These are phyloP conservation scores for Chymomyza fuscimana DNA, from an alignment of 2,888 invertebrate species.

Conservation along the genomic window DNA sequence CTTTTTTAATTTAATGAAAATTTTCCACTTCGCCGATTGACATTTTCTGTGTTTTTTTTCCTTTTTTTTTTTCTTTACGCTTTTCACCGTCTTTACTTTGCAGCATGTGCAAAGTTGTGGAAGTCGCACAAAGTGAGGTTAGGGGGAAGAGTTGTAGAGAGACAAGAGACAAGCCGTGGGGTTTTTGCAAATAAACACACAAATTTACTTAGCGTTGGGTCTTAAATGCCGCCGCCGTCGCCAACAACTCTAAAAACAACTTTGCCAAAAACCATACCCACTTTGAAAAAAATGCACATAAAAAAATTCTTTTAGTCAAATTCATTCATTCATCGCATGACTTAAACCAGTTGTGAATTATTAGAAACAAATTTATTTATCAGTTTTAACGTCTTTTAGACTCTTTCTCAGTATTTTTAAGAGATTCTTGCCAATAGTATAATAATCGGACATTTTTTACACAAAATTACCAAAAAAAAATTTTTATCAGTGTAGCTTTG, in stretches of 20 bases:
- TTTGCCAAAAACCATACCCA: not conserved
- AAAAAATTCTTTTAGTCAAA: too few species aligned
- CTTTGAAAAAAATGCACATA: too few species aligned
- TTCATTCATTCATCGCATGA: too few species aligned
- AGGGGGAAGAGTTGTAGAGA: constrained; percentile 53
- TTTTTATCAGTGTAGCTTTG: too few species aligned
- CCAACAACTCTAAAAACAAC: constrained; percentile 3
- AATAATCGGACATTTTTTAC: too few species aligned
- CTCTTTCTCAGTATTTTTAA: too few species aligned
- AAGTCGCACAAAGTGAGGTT: constrained; percentile 42
- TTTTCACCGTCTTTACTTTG: not conserved
- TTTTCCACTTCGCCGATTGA: constrained; percentile 79
- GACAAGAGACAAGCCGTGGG: constrained; percentile 57
- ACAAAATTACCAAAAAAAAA: too few species aligned
- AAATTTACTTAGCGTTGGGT: constrained; percentile 65
- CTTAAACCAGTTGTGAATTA: not conserved
- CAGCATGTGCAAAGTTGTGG: not conserved
- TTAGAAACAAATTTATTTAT: too few species aligned
- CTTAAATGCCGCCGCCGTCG: constrained; percentile 44
- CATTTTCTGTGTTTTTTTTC: constrained; percentile 66
- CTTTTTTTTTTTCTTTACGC: too few species aligned
- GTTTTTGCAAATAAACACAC: constrained; percentile 68
- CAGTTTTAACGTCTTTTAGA: too few species aligned
- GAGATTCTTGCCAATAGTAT: too few species aligned
- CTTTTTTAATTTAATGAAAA: constrained; percentile 79